Evolutionary conservation across 1,140 invertebrate species (phyloP).

Genomic region (Drosophila asahinai): DNA sequence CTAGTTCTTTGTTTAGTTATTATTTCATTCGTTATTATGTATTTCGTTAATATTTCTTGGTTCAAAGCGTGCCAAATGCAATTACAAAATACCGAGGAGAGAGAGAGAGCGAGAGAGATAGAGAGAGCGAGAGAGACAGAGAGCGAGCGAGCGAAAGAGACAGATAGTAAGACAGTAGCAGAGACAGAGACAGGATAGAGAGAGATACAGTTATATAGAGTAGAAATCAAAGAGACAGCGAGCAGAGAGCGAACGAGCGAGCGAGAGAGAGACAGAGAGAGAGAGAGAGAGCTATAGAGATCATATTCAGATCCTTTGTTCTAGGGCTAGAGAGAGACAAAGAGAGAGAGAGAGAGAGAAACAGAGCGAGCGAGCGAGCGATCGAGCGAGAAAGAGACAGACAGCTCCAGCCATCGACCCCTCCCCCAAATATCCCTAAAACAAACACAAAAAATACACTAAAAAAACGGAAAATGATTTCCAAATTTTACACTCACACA

Average conservation of each 20-base stretch:
- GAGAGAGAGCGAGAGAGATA: constrained; percentile 22
- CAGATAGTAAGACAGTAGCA: constrained; percentile 39
- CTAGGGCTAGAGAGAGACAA: constrained; percentile 36
- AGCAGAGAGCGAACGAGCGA: constrained; percentile 66
- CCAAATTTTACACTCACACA: constrained; percentile 24
- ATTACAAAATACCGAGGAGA: constrained; percentile 64
- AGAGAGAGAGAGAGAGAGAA: constrained; percentile 15
- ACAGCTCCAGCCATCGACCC: constrained; percentile 47
- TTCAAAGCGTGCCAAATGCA: constrained; percentile 67
- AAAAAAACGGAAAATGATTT: constrained; percentile 10
- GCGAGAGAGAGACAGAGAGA: constrained; percentile 54
- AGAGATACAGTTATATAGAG: constrained; percentile 14
- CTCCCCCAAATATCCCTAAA: constrained; percentile 18
- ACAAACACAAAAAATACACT: constrained; percentile 10
- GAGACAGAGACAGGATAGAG: constrained; percentile 36
- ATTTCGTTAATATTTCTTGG: constrained; percentile 42
- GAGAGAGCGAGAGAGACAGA: constrained; percentile 21
- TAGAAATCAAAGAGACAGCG: constrained; percentile 54
- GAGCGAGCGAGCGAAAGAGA: constrained; percentile 29
- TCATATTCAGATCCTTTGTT: constrained; percentile 47
- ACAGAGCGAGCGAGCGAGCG: constrained; percentile 35
- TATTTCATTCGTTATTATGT: constrained; percentile 29
- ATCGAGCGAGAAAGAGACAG: constrained; percentile 47
- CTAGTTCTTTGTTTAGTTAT: constrained; percentile 50
- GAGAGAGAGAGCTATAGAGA: constrained; percentile 45